Evolutionary conservation across 2,113 vertebrate species (phyloP).

Genomic region (Perccottus glenii): DNA sequence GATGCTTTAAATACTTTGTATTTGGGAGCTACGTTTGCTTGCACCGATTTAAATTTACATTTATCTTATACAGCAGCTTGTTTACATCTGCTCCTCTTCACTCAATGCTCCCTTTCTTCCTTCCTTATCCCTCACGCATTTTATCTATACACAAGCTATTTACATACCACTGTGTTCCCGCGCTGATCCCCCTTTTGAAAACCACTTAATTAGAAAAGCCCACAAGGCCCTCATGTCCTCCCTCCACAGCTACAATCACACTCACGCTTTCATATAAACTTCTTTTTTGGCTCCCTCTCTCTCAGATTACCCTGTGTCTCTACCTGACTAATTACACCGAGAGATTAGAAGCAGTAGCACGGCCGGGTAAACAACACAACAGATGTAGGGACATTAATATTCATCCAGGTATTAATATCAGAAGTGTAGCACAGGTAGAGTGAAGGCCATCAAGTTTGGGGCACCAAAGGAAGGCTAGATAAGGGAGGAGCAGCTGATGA

Average conservation of each 20-base stretch:
- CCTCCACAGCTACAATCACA: background rate
- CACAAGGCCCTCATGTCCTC: conserved; percentile 19
- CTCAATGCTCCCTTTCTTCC: conserved; percentile 4
- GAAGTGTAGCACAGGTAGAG: conserved; percentile 31
- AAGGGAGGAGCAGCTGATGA: background rate
- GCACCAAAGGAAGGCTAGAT: conserved; percentile 9
- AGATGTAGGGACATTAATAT: conserved; percentile 68
- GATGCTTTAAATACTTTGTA: background rate
- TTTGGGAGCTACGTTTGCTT: background rate
- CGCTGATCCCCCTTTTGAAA: conserved; percentile 59
- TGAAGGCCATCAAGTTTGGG: conserved; percentile 17
- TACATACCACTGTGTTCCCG: conserved; percentile 41
- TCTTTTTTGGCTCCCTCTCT: conserved; percentile 2
- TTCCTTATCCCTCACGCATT: background rate
- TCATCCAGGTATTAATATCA: conserved; percentile 55
- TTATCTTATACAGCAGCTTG: conserved; percentile 51
- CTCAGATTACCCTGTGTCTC: conserved; percentile 23
- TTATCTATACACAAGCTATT: conserved; percentile 45
- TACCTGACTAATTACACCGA: conserved; percentile 55
- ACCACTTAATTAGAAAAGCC: conserved; percentile 66
- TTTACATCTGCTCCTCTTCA: conserved; percentile 53
- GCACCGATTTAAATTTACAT: conserved; percentile 46
- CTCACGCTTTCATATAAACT: conserved; percentile 7
- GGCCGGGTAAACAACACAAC: conserved; percentile 59
- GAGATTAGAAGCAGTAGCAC: conserved; percentile 53